phyloP scores from a whole-genome alignment of 1,140 invertebrate species.

The Holcopasites calliopsidis region DNA sequence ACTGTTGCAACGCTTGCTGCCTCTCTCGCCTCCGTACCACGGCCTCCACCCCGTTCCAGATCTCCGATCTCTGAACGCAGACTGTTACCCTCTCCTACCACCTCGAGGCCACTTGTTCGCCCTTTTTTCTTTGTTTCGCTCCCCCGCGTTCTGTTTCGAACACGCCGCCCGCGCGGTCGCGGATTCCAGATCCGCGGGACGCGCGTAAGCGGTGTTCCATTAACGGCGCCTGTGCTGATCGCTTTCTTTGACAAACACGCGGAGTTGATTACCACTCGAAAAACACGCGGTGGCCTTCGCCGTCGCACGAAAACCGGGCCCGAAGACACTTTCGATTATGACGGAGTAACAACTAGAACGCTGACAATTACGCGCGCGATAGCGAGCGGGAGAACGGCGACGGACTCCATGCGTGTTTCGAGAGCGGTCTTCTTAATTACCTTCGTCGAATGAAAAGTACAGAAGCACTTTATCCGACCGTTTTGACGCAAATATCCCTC shows the following conservation, averaged over 20 bases:
- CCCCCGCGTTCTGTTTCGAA: slow-evolving; percentile 5
- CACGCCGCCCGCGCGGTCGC: background rate
- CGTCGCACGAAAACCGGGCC: background rate
- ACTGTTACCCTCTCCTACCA: slow-evolving; percentile 47
- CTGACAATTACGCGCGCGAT: slow-evolving; percentile 22
- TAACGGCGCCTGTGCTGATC: slow-evolving; percentile 13
- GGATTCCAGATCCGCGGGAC: slow-evolving; percentile 11
- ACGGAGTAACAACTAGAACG: slow-evolving; percentile 25
- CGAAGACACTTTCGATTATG: slow-evolving; percentile 30
- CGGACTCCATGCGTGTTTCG: slow-evolving; percentile 3
- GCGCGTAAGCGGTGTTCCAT: slow-evolving; percentile 20
- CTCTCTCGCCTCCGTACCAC: slow-evolving; percentile 1
- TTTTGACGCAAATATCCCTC: no score
- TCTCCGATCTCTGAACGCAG: slow-evolving; percentile 45
- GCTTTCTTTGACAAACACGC: slow-evolving; percentile 14
- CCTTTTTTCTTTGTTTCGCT: background rate
- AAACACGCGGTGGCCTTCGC: background rate
- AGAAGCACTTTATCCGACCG: no score
- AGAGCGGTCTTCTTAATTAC: background rate
- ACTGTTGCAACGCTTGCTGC: slow-evolving; percentile 45
- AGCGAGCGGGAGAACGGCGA: background rate
- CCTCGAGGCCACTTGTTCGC: slow-evolving; percentile 25
- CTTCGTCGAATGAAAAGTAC: background rate
- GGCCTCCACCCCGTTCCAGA: slow-evolving; percentile 9
- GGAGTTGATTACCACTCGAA: slow-evolving; percentile 15